Base-by-base conservation (phyloP, 30 jellyfish, hydroid and myxozoan species). In the Catostylus mosaicus region DNA sequence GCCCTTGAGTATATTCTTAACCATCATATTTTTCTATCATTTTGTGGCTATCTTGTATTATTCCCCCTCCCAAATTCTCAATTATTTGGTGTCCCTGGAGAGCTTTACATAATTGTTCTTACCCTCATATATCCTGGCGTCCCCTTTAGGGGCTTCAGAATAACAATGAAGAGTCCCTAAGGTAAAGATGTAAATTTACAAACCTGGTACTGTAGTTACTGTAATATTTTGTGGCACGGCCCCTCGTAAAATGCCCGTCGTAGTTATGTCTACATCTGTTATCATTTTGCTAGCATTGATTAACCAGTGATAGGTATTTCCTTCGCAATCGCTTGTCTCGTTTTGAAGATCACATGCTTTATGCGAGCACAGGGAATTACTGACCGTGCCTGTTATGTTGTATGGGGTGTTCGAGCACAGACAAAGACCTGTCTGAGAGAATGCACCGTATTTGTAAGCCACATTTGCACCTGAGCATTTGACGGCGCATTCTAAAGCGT, bases 221-320 rank as follows among this genome's bases (percentile, higher is more conserved):
- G 84, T 80, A 47, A 80, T 66, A n/a, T 80, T 80, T 45, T 80
- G 90, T 19, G 80, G 83, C 66, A 64, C 80, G n/a, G 80, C 33
- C 1, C 90, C 90, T 2, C 30, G 40, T 20, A 80, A 16, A 12
- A 64, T 52, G 37, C 45, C 77, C 31, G 77, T 16, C 46, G 46
- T 66, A 12, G 34, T 43, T 12, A 80, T 51, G 48, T 52, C 67
- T 52, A 80, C 76, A 3, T 48, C 75, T n/a, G 38, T 50, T 32
- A 80, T 27, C 36, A 63, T 38, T 18, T 30, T 22, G 33, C 83
- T 30, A 23, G 75, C 61, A 51, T 80, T 57, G 30, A 67, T 59
- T 52, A 67, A 33, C 73, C 84, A 45, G 38, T 80, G 79, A 54
- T 66, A 80, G 1, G 90, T 80, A 14, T 33, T 38, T 1, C 77